Evolutionary conservation across 2,888 invertebrate species (phyloP), one percentile per base, ranked within the genome.

Genomic region (Scaptomyza tumidula): DNA sequence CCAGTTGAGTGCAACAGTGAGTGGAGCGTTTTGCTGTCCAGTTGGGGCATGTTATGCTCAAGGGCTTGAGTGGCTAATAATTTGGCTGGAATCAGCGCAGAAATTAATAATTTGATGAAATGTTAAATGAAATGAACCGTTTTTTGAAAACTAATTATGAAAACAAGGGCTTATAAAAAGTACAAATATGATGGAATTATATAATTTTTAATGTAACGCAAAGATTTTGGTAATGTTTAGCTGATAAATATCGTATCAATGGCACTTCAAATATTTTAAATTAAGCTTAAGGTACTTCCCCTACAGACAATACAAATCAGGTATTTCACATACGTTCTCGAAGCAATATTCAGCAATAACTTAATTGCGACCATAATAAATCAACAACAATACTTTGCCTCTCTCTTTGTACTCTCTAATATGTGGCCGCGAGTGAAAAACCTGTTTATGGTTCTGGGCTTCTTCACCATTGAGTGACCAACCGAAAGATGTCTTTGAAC

Each of bases 361-460:
- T 63, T 63, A 61, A 52, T 63, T 61, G 52, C 5, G 52, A 33
- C 19, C 35, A 59, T 63, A 50, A 59, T 59, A 59, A 59, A 62
- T 59, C 49, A 49, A 45, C 49, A 49, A 45, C 60, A 52, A 60
- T 60, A 16, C 56, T 13, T 13, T 4, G 37, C 9, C 43, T 39
- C 39, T 24, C 24, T 24, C 24, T 24, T 0, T 39, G 0, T 14
- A 14, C 43, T 39, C 13, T 48, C 37, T 11, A 6, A n/a, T 37
- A 3, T 39, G 0, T 39, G 3, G 3, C 2, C 7, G 14, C 6
- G 14, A 39, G 7, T 7, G 2, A 14, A 14, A 71, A 65, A 65
- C 74, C 75, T 46, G 78, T 78, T 78, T 78, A 67, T 43, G 57
- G 46, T 71, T 77, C 65, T 79, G 59, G 14, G 54, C 16, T n/a